phyloP scores from a whole-genome alignment of 2,888 invertebrate genomes.

The Drosophila antonietae region DNA sequence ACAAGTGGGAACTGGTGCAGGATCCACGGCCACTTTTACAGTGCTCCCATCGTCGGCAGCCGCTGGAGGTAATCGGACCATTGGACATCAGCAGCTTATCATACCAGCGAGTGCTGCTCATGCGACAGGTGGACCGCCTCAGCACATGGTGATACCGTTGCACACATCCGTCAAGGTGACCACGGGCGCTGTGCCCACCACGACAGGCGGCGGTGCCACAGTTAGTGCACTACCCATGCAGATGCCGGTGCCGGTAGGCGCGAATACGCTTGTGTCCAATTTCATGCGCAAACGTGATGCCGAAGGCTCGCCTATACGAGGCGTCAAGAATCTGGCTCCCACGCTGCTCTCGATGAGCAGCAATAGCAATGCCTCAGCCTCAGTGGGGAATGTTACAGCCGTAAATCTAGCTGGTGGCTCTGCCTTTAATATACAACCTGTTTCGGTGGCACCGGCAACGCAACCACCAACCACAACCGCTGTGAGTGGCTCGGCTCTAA shows the following conservation, averaged over 20 bases:
- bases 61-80: constrained; percentile 66
- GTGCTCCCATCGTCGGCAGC: constrained; percentile 79
- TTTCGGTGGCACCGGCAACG: constrained; percentile 50
- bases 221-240: constrained; percentile 58
- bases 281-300: constrained; percentile 94
- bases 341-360: constrained; percentile 82
- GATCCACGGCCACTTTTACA: constrained; percentile 83
- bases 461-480: constrained; percentile 42
- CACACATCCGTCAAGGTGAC: constrained; percentile 82
- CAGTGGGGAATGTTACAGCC: constrained; percentile 30
- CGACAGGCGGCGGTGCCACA: constrained; percentile 59
- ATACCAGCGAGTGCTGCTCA: constrained; percentile 63
- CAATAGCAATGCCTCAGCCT: constrained; percentile 28
- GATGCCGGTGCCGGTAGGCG: constrained; percentile 39
- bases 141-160: constrained; percentile 83
- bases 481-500: constrained; percentile 51
- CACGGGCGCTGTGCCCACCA: constrained; percentile 65
- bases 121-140: constrained; percentile 47
- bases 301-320: constrained; percentile 89
- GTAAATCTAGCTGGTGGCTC: constrained; percentile 50
- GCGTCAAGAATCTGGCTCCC: constrained; percentile 87
- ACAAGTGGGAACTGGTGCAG: constrained; percentile 39
- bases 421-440: constrained; percentile 61
- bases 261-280: constrained; percentile 84
- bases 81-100: constrained; percentile 80